Conservation (phyloP, 2,888 invertebrate species). For the Euproctis similis region DNA sequence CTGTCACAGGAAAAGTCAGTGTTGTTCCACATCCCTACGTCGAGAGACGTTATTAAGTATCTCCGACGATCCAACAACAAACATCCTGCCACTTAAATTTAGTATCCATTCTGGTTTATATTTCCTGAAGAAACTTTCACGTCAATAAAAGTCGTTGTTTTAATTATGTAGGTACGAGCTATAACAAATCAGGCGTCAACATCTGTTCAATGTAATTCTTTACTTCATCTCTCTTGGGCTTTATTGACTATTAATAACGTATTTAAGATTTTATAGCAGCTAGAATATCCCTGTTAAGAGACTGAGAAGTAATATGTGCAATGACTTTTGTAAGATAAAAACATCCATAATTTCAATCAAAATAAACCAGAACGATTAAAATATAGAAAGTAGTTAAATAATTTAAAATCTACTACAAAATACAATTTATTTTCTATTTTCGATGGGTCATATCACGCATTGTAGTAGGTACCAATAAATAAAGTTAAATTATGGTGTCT, state of each 20-base stretch:
- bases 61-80: constrained; percentile 2
- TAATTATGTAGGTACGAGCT: constrained; percentile 4
- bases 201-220: constrained; percentile 11
- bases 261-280: too few species aligned
- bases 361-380: too few species aligned
- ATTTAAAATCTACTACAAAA: too few species aligned
- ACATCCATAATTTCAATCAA: too few species aligned
- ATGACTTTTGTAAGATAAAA: too few species aligned
- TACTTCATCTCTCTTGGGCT: constrained; percentile 5
- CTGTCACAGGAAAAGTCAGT: too few species aligned
- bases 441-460: too few species aligned
- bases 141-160: constrained; percentile 6
- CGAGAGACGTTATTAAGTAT: constrained; percentile 1
- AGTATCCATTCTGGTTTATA: constrained; percentile 4
- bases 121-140: constrained; percentile 4
- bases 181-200: constrained; percentile 6
- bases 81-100: constrained; percentile 5
- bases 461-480: too few species aligned
- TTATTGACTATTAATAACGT: constrained; percentile 10
- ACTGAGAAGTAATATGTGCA: too few species aligned
- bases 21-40: constrained; percentile 3
- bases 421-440: too few species aligned
- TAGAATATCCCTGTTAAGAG: too few species aligned
- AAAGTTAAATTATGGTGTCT: not conserved
- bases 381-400: too few species aligned